phyloP scores from a whole-genome alignment of 2,113 vertebrate species.

The Datnioides undecimradiatus region DNA sequence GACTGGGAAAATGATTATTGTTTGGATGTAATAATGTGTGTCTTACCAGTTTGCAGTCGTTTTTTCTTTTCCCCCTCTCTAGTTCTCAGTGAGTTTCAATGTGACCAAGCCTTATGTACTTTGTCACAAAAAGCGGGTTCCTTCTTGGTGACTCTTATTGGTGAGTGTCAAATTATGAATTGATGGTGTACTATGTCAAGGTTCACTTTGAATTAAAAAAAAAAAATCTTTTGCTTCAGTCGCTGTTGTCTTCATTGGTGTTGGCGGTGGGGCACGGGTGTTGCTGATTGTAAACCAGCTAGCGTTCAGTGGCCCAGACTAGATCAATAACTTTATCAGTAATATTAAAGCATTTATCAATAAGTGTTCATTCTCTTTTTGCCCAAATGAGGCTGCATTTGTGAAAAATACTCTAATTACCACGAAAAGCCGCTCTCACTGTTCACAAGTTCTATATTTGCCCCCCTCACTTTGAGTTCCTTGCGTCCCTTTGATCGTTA shows the following conservation, averaged over 20 bases:
- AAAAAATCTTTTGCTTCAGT: conserved; percentile 94
- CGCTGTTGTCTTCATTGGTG: conserved; percentile 39
- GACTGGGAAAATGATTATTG: conserved; percentile 93
- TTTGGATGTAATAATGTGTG: conserved; percentile 94
- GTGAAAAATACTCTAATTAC: too few species aligned
- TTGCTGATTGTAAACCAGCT: not conserved
- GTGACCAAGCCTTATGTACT: conserved; percentile 99
- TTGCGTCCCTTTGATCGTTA: too few species aligned
- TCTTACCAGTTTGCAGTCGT: conserved; percentile 94
- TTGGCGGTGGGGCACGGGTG: not conserved
- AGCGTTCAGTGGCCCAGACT: not conserved
- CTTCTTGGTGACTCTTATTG: conserved; percentile 99
- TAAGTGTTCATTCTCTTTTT: not conserved
- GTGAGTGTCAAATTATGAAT: conserved; percentile 99
- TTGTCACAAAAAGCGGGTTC: conserved; percentile 99
- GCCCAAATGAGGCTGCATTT: too few species aligned
- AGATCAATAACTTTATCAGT: not conserved
- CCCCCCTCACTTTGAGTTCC: too few species aligned
- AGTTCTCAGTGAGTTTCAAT: conserved; percentile 99
- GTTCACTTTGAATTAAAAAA: conserved; percentile 99
- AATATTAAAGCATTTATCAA: not conserved
- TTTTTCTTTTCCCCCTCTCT: conserved; percentile 85
- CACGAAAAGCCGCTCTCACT: too few species aligned
- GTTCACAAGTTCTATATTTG: too few species aligned
- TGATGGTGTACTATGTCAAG: conserved; percentile 99